A percentile compares a stretch with the other conserved stretches of the same genome.
Evolutionary conservation across 2,113 vertebrate species (phyloP).

Genomic region (Zingel zingel): DNA sequence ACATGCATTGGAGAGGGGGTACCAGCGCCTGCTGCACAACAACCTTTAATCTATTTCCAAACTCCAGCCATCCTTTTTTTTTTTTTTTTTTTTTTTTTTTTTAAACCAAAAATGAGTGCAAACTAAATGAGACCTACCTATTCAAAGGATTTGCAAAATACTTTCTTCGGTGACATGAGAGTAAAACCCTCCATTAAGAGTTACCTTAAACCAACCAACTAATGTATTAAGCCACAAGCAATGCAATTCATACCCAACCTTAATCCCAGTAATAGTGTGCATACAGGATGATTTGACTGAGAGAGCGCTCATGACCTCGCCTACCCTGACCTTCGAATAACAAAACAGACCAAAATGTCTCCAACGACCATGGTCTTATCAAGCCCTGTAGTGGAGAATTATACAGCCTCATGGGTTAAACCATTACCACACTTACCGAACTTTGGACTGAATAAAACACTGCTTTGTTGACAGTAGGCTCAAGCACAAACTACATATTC

Average conservation of each 20-base stretch:
- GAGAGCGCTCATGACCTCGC: neutral
- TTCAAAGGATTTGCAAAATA: neutral
- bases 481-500: neutral
- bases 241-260: neutral
- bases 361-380: constrained; percentile 37
- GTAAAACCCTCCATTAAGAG: neutral
- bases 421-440: neutral
- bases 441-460: constrained; percentile 30
- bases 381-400: neutral
- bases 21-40: neutral
- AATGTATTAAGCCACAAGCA: neutral
- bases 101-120: neutral
- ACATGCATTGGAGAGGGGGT: neutral
- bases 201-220: neutral
- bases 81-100: neutral
- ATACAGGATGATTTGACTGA: neutral
- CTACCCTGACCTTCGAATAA: constrained; percentile 8
- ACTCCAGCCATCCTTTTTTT: neutral
- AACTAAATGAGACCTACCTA: neutral
- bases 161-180: neutral
- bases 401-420: neutral
- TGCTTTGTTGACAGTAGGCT: neutral
- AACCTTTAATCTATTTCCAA: neutral
- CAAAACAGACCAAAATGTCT: neutral
- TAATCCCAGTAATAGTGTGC: neutral